These are phyloP conservation scores for Caenorhabditis elegans DNA, from an alignment of 1,140 invertebrate genomes.

Conservation along the genomic window DNA sequence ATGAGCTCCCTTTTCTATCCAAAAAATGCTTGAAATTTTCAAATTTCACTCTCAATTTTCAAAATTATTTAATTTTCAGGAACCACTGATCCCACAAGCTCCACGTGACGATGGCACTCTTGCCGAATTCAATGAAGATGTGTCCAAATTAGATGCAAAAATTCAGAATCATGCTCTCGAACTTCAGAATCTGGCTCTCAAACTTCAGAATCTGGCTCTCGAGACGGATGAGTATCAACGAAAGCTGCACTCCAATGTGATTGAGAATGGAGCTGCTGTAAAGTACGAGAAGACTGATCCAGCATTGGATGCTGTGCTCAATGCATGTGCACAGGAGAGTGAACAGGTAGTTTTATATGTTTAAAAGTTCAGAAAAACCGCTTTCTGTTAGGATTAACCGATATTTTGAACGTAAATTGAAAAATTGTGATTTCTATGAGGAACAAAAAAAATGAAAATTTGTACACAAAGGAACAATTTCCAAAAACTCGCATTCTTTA, in stretches of 20 bases:
- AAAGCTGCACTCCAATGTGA: background rate
- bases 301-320: background rate
- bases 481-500: too few species aligned
- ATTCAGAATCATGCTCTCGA: background rate
- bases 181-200: background rate
- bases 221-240: background rate
- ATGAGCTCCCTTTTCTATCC: background rate
- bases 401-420: too few species aligned
- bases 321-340: background rate
- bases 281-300: constrained; percentile 10
- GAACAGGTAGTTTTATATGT: background rate
- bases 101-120: too few species aligned
- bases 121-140: background rate
- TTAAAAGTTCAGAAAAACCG: too few species aligned
- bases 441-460: too few species aligned
- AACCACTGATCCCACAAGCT: too few species aligned
- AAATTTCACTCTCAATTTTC: too few species aligned
- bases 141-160: background rate
- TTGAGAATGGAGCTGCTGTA: background rate
- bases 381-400: too few species aligned
- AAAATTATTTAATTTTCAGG: too few species aligned
- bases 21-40: background rate
- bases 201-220: background rate
- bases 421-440: too few species aligned
- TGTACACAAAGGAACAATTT: too few species aligned